These are phyloP conservation scores for Rhabditophanes sp. DNA, from an alignment of 2,888 invertebrate species.

Conservation along the genomic window DNA sequence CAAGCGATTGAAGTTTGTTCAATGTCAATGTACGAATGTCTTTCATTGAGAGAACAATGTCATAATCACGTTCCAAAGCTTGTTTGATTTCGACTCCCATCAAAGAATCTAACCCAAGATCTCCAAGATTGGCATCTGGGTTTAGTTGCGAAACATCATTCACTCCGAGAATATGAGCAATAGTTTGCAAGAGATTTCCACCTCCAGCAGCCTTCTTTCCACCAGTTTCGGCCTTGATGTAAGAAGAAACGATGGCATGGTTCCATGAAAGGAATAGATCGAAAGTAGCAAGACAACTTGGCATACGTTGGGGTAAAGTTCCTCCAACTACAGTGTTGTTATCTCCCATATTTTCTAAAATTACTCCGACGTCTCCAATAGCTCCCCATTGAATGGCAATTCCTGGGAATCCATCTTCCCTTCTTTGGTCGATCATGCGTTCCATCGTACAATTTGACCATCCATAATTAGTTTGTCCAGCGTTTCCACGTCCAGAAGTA, in stretches of 20 bases:
- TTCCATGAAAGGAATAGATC: conserved; percentile 77
- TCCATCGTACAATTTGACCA: conserved; percentile 94
- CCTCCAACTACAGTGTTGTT: conserved; percentile 84
- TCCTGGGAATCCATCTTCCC: conserved; percentile 65
- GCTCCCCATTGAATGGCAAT: conserved; percentile 94
- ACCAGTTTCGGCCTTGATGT: conserved; percentile 34
- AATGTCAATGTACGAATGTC: conserved; percentile 55
- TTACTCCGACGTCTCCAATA: conserved; percentile 75
- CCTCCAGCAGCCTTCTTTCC: conserved; percentile 36
- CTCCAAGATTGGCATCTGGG: conserved; percentile 63
- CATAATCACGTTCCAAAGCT: conserved; percentile 54
- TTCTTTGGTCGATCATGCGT: conserved; percentile 63
- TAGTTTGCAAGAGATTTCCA: conserved; percentile 47
- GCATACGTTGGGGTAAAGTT: conserved; percentile 81
- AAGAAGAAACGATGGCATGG: conserved; percentile 46
- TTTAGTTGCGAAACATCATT: conserved; percentile 68
- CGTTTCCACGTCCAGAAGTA: conserved; percentile 86
- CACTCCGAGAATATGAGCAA: conserved; percentile 53
- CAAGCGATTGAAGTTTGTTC: conserved; percentile 54
- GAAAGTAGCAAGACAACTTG: conserved; percentile 74
- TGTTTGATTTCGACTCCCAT: conserved; percentile 95
- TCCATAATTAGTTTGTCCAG: conserved; percentile 90
- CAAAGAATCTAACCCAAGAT: conserved; percentile 89
- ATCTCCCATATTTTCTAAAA: conserved; percentile 63
- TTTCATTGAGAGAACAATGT: conserved; percentile 71